Percentiles rank a stretch among this genome's conserved stretches.
Conservation (phyloP, 2,888 invertebrate genomes). For the Oegoconia quadripuncta region DNA sequence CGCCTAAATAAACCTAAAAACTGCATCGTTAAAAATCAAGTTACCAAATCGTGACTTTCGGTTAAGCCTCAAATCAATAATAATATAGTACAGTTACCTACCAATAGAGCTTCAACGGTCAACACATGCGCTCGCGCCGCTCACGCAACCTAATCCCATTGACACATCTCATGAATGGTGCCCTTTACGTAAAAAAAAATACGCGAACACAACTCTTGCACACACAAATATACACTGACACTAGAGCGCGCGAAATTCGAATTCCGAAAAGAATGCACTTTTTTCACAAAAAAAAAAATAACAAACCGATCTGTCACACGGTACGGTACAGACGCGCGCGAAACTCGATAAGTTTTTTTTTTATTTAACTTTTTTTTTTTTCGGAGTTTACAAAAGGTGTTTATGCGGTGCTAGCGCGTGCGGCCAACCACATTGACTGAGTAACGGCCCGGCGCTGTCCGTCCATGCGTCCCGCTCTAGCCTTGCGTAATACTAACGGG, state of each 20-base stretch:
- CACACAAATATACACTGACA: neutral
- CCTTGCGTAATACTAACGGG: slow-evolving; percentile 72
- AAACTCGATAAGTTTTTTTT: neutral
- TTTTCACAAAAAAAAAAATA: neutral
- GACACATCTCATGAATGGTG: slow-evolving; percentile 65
- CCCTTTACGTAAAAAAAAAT: slow-evolving; percentile 21
- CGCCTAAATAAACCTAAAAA: no score
- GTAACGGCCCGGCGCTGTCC: slow-evolving; percentile 47
- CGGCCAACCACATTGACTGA: slow-evolving; percentile 54
- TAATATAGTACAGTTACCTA: slow-evolving; percentile 41
- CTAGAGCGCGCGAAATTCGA: slow-evolving; percentile 3
- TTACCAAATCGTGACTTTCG: no score
- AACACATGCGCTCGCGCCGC: slow-evolving; percentile 48
- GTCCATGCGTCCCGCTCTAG: slow-evolving; percentile 56
- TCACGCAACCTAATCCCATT: slow-evolving; percentile 55
- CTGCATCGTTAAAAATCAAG: no score
- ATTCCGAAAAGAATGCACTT: neutral
- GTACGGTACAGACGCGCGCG: neutral
- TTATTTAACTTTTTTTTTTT: slow-evolving; percentile 35
- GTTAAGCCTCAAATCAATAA: neutral
- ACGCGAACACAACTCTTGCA: slow-evolving; percentile 22
- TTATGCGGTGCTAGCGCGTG: slow-evolving; percentile 47
- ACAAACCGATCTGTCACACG: neutral
- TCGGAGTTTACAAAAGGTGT: slow-evolving; percentile 26
- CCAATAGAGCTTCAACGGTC: slow-evolving; percentile 51